A percentile compares a stretch with the other conserved stretches of the same genome.
These are phyloP conservation scores for Sinocyclocheilus grahami DNA, from an alignment of 2,113 vertebrate species.

Conservation along the genomic window DNA sequence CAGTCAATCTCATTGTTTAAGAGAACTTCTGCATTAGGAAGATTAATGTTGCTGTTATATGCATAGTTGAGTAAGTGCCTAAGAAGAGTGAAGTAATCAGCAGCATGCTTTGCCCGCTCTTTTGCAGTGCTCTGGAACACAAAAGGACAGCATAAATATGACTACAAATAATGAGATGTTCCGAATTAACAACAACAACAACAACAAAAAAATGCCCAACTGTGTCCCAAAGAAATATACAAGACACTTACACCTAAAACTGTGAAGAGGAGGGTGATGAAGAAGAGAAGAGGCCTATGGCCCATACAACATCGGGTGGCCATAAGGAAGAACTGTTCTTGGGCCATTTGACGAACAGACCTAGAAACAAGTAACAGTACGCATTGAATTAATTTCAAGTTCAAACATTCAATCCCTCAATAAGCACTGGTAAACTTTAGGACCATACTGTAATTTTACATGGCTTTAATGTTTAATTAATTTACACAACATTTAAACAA, in stretches of 20 bases:
- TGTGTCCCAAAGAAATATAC: not conserved
- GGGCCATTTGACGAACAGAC: conserved; percentile 96
- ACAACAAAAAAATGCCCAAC: not conserved
- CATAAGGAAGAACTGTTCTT: conserved; percentile 99
- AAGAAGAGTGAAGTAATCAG: conserved; percentile 95
- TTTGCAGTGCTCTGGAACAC: conserved; percentile 89
- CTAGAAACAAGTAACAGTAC: conserved; percentile 67
- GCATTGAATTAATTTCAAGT: too few species aligned
- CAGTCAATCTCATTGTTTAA: conserved; percentile 99
- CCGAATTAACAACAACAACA: not conserved
- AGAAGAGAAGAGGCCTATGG: conserved; percentile 96
- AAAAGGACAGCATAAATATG: conserved; percentile 1
- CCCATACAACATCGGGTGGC: conserved; percentile 99
- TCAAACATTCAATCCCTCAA: too few species aligned
- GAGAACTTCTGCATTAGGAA: conserved; percentile 98
- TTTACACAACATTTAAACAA: too few species aligned
- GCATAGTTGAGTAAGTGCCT: conserved; percentile 93
- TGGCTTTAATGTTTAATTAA: too few species aligned
- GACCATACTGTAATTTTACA: too few species aligned
- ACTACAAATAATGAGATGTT: not conserved
- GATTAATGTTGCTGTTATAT: conserved; percentile 94
- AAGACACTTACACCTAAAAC: conserved; percentile 87
- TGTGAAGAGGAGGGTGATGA: conserved; percentile 97
- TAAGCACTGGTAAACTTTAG: too few species aligned
- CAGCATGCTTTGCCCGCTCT: conserved; percentile 95